A percentile compares a stretch with the other conserved stretches of the same genome.
Conservation (phyloP, 2,797 vertebrate species). For the Microctenopoma steveboyesi region DNA sequence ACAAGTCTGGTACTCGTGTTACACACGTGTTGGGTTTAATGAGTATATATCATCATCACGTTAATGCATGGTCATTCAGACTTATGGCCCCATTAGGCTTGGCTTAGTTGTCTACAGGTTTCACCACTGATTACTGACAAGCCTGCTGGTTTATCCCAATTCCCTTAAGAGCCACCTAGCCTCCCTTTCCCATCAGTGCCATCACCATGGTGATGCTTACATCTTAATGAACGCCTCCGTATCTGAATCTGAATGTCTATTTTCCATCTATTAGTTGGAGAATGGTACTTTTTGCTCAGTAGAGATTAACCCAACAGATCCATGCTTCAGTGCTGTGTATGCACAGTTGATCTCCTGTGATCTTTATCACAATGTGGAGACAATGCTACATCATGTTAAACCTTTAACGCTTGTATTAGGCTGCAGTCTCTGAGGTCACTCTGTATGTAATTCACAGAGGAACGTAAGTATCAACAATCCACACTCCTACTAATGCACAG, state of each 20-base stretch:
- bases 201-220: constrained; percentile 68
- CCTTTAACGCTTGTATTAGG: constrained; percentile 32
- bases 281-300: constrained; percentile 1
- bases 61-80: constrained; percentile 49
- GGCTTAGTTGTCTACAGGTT: constrained; percentile 68
- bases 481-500: constrained; percentile 36
- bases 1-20: constrained; percentile 14
- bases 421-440: constrained; percentile 25
- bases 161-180: constrained; percentile 50
- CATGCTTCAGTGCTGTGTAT: constrained; percentile 8
- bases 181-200: constrained; percentile 46
- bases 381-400: constrained; percentile 12
- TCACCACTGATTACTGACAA: constrained; percentile 56
- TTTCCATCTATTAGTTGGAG: constrained; percentile 49
- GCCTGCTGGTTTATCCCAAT: constrained; percentile 50
- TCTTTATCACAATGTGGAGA: constrained; percentile 10
- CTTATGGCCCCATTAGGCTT: constrained; percentile 48
- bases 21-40: constrained; percentile 26
- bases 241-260: constrained; percentile 52
- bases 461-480: constrained; percentile 40
- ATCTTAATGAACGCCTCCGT: constrained; percentile 37
- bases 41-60: constrained; percentile 29
- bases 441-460: constrained; percentile 37
- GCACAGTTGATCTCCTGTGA: constrained; percentile 27
- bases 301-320: constrained; percentile 25